A percentile compares a stretch with the other conserved stretches of the same genome.
Evolutionary conservation across 2,113 vertebrate species (phyloP).

Genomic region (Erpornis zantholeuca): DNA sequence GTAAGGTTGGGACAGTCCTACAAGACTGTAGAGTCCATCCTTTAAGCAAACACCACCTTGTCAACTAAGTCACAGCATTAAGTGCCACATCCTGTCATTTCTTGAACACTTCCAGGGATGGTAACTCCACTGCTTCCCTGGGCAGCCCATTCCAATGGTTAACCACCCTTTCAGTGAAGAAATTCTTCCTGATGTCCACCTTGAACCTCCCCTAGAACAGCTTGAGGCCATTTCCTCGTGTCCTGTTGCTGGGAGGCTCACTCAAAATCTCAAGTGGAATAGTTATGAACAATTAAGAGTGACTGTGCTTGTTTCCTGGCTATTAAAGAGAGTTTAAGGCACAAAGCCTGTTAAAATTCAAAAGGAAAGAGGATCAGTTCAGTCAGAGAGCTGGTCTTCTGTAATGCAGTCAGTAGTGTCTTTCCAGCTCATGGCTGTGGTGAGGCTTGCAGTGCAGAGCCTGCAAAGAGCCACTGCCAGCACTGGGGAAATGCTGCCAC

Average conservation of each 20-base stretch:
- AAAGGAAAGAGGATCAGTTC: not conserved
- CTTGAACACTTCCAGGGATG: not conserved
- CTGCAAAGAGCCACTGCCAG: not conserved
- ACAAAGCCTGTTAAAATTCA: not conserved
- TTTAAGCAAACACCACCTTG: not conserved
- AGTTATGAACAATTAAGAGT: not conserved
- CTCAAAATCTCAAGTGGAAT: not conserved
- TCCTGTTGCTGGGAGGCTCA: not conserved
- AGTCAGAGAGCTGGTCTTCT: not conserved
- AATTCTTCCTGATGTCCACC: not conserved
- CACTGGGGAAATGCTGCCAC: not conserved
- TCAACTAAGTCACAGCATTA: not conserved
- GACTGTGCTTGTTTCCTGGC: not conserved
- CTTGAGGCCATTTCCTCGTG: not conserved
- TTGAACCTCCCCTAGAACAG: not conserved
- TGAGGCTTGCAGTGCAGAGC: not conserved
- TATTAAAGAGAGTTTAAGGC: not conserved
- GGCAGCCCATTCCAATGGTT: not conserved
- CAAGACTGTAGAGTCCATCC: not conserved
- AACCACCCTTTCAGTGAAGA: not conserved
- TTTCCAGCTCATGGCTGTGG: not conserved
- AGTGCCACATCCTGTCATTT: not conserved
- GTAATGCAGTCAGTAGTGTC: not conserved
- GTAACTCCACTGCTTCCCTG: not conserved
- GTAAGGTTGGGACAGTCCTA: not conserved